Evolutionary conservation across 2,888 invertebrate genomes (phyloP).

Genomic region (Crossocerus cetratus): DNA sequence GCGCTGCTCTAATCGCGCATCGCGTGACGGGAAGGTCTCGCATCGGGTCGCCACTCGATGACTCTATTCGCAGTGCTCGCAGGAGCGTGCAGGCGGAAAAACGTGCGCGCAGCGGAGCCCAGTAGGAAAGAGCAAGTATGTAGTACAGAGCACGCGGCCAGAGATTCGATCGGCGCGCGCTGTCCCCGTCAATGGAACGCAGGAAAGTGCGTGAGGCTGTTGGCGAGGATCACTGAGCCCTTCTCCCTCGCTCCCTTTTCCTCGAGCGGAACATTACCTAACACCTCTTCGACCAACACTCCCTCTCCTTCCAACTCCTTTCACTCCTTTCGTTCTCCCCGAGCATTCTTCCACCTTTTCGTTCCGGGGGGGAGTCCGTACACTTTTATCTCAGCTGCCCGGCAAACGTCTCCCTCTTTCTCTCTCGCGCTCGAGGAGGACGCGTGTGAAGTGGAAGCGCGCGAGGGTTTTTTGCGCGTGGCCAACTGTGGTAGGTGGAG

Average conservation of each 20-base stretch:
- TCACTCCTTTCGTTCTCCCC: conserved; percentile 7
- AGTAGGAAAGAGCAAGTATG: not conserved
- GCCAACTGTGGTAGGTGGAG: too few relatives aligned
- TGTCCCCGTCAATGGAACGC: not conserved
- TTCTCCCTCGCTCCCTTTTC: conserved; percentile 14
- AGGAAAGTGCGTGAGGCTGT: not conserved
- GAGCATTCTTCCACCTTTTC: too few relatives aligned
- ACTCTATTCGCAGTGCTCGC: conserved; percentile 18
- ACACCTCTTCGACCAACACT: not conserved
- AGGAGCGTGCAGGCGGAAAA: not conserved
- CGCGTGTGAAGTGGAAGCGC: too few relatives aligned
- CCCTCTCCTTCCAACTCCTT: not conserved
- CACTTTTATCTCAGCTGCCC: conserved; percentile 31
- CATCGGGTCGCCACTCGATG: conserved; percentile 7
- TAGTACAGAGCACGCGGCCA: not conserved
- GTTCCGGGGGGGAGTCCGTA: too few relatives aligned
- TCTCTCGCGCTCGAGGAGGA: too few relatives aligned
- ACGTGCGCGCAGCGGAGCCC: not conserved
- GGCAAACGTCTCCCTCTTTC: conserved; percentile 41
- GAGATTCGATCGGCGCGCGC: not conserved
- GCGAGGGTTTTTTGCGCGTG: conserved; percentile 55
- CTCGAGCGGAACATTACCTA: too few relatives aligned
- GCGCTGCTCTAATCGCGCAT: not conserved
- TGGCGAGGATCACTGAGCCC: conserved; percentile 10
- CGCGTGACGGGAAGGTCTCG: conserved; percentile 22